phyloP scores from a whole-genome alignment of 2,797 vertebrate species.

The Argentina silus region DNA sequence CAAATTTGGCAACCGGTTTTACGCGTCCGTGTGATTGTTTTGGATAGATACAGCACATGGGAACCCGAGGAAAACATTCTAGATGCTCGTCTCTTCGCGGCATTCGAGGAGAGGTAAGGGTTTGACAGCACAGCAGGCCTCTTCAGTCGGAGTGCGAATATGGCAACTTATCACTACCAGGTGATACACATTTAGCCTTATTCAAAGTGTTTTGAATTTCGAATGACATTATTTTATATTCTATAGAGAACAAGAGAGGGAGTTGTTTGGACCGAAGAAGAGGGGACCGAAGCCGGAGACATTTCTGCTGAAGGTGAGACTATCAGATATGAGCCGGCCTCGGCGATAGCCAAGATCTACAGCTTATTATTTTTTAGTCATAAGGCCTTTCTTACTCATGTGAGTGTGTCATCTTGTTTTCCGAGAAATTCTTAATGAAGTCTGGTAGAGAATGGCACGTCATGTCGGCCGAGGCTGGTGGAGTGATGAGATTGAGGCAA shows the following conservation, averaged over 20 bases:
- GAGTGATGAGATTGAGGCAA: too few species aligned
- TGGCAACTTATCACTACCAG: neutral
- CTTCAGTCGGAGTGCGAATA: slow-evolving; percentile 9
- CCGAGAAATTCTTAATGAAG: neutral
- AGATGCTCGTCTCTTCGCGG: slow-evolving; percentile 91
- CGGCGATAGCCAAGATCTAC: neutral
- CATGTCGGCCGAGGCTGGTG: too few species aligned
- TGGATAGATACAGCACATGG: slow-evolving; percentile 94
- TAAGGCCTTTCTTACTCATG: neutral
- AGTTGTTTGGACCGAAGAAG: slow-evolving; percentile 89
- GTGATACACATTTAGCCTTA: slow-evolving; percentile 8
- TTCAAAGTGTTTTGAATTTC: neutral
- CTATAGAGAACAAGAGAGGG: slow-evolving; percentile 84
- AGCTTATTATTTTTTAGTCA: neutral
- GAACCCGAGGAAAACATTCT: slow-evolving; percentile 97
- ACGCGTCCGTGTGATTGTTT: slow-evolving; percentile 20
- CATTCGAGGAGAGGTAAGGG: slow-evolving; percentile 95
- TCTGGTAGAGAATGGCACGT: neutral
- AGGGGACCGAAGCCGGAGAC: slow-evolving; percentile 90
- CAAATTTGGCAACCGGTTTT: neutral
- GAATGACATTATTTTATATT: neutral
- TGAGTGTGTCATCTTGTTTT: neutral
- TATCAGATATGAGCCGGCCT: neutral
- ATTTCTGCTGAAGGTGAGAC: slow-evolving; percentile 85
- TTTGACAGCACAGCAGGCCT: slow-evolving; percentile 62